These are phyloP conservation scores for Protaetia brevitarsis DNA, from an alignment of 1,140 invertebrate species.

Conservation along the genomic window DNA sequence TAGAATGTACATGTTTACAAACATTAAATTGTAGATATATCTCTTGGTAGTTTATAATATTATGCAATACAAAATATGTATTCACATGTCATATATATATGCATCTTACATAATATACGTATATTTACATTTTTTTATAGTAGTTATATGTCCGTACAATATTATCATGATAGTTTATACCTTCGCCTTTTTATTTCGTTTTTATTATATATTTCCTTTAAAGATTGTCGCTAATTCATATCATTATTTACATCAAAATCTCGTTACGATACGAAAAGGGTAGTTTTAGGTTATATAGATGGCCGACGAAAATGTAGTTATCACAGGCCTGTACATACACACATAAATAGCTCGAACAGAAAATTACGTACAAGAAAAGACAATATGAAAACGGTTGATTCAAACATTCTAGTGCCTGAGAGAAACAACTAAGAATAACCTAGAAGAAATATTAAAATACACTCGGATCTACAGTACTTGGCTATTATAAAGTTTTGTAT, in stretches of 20 bases:
- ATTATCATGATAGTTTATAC: too few species aligned
- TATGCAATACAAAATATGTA: slow-evolving; percentile 6
- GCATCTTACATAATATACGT: background rate
- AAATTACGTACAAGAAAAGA: too few species aligned
- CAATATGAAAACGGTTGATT: too few species aligned
- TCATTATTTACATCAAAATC: slow-evolving; percentile 1
- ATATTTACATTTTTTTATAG: background rate
- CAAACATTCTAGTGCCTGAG: too few species aligned
- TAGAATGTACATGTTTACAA: slow-evolving; percentile 5
- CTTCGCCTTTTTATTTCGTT: too few species aligned
- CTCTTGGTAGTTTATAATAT: background rate
- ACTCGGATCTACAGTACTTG: too few species aligned
- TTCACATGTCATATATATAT: background rate
- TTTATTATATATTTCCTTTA: background rate
- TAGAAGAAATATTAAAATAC: too few species aligned
- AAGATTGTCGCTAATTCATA: background rate
- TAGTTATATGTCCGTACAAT: too few species aligned
- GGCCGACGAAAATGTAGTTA: background rate
- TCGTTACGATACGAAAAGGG: background rate
- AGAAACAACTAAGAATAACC: too few species aligned
- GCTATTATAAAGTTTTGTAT: too few species aligned
- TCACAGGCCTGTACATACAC: slow-evolving; percentile 10
- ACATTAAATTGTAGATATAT: slow-evolving; percentile 11
- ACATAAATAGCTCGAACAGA: background rate
- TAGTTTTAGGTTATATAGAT: background rate